Conservation (phyloP, 2,888 invertebrate genomes). For the Cerastis rubricosa region DNA sequence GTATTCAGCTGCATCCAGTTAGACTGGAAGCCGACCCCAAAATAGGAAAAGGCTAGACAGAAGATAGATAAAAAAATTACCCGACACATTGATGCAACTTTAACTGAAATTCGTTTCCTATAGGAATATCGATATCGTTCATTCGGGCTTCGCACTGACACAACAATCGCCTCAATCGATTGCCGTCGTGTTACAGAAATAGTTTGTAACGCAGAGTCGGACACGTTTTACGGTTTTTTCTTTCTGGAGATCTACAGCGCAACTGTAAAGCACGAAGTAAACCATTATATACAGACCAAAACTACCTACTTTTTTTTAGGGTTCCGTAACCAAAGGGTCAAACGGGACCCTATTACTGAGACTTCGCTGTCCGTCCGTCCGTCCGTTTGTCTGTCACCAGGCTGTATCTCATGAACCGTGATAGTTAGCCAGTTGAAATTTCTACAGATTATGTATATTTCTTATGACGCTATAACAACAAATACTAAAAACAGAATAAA, state of each 20-base stretch:
- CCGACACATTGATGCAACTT: not conserved
- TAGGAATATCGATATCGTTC: not conserved
- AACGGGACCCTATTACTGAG: no score
- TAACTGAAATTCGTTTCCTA: not conserved
- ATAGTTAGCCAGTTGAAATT: no score
- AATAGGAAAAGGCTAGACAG: not conserved
- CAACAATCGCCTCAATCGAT: slow-evolving; percentile 16
- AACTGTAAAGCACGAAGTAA: not conserved
- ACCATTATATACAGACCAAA: not conserved
- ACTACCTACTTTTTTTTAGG: no score
- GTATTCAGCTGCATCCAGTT: not conserved
- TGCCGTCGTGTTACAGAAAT: not conserved
- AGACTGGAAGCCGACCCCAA: not conserved
- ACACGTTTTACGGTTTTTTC: not conserved
- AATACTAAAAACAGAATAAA: no score
- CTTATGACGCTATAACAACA: no score
- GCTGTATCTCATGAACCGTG: no score
- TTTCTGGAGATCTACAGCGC: not conserved
- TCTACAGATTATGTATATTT: no score
- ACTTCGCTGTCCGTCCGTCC: no score
- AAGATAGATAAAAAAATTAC: not conserved
- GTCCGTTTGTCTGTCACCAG: no score
- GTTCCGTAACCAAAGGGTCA: no score
- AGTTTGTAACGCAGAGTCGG: slow-evolving; percentile 1
- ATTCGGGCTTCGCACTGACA: slow-evolving; percentile 9